These are phyloP conservation scores for Melanogrammus aeglefinus DNA, from an alignment of 2,797 vertebrate species.

Conservation along the genomic window DNA sequence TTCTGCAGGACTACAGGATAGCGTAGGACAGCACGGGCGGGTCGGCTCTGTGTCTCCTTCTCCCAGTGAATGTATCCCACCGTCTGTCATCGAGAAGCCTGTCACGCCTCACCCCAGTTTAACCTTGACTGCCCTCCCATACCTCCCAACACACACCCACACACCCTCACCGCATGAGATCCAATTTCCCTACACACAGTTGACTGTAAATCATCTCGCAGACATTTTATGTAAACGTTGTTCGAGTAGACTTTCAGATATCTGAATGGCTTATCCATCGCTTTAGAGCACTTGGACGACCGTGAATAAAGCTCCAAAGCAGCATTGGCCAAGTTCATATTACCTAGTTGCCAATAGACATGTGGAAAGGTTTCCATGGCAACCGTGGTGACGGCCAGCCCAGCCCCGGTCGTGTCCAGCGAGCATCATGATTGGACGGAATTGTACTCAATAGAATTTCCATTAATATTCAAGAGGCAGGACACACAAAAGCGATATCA, in stretches of 20 bases:
- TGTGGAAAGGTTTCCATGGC: constrained; percentile 44
- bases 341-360: constrained; percentile 21
- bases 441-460: constrained; percentile 39
- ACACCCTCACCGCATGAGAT: too few relatives aligned
- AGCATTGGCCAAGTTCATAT: constrained; percentile 24
- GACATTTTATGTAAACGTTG: too few relatives aligned
- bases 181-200: neutral
- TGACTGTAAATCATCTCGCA: neutral
- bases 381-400: constrained; percentile 32
- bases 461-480: constrained; percentile 52
- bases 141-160: too few relatives aligned
- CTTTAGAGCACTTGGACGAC: constrained; percentile 12
- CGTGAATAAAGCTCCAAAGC: constrained; percentile 1
- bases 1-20: too few relatives aligned
- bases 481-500: neutral
- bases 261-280: neutral
- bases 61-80: too few relatives aligned
- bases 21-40: too few relatives aligned
- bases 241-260: too few relatives aligned
- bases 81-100: too few relatives aligned
- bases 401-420: constrained; percentile 30
- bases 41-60: too few relatives aligned
- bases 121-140: too few relatives aligned
- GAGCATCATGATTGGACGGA: constrained; percentile 14
- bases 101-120: too few relatives aligned